Percentiles rank a stretch among this genome's conserved stretches.
Conservation (phyloP, 2,888 invertebrate genomes). For the Ariolimax columbianus region DNA sequence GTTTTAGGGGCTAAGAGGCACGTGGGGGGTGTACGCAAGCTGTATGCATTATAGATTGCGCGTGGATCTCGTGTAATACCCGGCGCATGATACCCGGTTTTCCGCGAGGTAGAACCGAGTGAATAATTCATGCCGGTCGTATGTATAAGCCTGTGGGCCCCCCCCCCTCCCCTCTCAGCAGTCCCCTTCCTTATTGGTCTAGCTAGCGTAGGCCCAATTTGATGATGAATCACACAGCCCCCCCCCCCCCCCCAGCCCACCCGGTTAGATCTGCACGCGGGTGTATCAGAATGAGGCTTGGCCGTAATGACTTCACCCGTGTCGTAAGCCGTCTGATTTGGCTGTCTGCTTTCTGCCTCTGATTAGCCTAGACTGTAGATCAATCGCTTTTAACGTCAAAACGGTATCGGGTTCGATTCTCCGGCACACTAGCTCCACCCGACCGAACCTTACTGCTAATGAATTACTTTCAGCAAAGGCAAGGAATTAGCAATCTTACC, state of each 20-base stretch:
- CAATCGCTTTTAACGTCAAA: too few relatives aligned
- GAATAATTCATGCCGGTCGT: conserved; percentile 1
- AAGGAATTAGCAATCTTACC: too few relatives aligned
- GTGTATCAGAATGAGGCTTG: background rate
- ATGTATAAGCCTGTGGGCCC: background rate
- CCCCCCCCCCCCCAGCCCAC: background rate
- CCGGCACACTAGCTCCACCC: too few relatives aligned
- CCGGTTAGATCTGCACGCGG: background rate
- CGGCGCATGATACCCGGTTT: background rate
- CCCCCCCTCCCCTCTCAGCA: background rate
- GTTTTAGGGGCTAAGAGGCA: too few relatives aligned
- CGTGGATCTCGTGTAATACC: background rate
- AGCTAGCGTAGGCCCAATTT: background rate
- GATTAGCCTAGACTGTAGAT: too few relatives aligned
- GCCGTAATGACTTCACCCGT: background rate
- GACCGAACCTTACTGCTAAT: too few relatives aligned
- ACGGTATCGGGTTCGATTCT: too few relatives aligned
- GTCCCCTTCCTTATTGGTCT: background rate
- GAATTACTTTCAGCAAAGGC: too few relatives aligned
- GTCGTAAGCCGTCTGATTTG: background rate
- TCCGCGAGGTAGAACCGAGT: background rate
- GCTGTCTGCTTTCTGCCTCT: too few relatives aligned
- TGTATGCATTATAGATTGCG: conserved; percentile 12
- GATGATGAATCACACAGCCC: background rate
- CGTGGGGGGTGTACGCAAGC: too few relatives aligned